phyloP scores from a whole-genome alignment of 2,113 vertebrate species.

The Cricetomys ansorgei region DNA sequence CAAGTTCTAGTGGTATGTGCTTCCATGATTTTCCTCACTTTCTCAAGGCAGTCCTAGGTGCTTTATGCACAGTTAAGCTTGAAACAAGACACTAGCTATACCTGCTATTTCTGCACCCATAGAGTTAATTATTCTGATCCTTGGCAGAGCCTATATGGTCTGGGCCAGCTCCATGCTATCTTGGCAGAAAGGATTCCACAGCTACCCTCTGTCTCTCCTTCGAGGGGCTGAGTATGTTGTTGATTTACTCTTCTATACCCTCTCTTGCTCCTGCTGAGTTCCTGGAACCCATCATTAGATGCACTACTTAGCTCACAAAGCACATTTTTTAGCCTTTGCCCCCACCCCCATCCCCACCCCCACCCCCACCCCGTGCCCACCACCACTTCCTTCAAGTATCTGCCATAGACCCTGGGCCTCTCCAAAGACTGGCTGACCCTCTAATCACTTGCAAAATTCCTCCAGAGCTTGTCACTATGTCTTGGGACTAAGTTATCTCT shows the following conservation, averaged over 20 bases:
- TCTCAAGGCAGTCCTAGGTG: not conserved
- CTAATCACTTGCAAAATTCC: constrained; percentile 74
- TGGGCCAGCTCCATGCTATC: not conserved
- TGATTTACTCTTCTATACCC: not conserved
- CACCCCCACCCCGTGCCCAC: too few species aligned
- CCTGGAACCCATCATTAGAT: not conserved
- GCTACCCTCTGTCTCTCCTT: too few species aligned
- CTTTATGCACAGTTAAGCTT: not conserved
- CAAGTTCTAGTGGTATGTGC: not conserved
- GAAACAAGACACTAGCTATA: not conserved
- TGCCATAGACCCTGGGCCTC: not conserved
- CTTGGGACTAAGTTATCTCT: constrained; percentile 71
- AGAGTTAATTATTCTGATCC: fast-evolving
- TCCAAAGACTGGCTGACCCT: not conserved
- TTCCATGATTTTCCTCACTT: not conserved
- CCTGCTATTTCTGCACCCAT: fast-evolving
- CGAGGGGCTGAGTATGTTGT: fast-evolving
- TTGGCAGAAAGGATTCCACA: not conserved
- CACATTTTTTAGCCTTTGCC: not conserved
- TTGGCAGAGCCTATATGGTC: not conserved
- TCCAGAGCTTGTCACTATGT: constrained; percentile 64
- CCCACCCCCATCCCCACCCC: too few species aligned
- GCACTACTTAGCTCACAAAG: not conserved
- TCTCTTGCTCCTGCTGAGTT: not conserved
- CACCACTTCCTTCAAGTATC: not conserved